These are phyloP conservation scores for Motacilla alba DNA, from an alignment of 2,113 vertebrate species.

Conservation along the genomic window DNA sequence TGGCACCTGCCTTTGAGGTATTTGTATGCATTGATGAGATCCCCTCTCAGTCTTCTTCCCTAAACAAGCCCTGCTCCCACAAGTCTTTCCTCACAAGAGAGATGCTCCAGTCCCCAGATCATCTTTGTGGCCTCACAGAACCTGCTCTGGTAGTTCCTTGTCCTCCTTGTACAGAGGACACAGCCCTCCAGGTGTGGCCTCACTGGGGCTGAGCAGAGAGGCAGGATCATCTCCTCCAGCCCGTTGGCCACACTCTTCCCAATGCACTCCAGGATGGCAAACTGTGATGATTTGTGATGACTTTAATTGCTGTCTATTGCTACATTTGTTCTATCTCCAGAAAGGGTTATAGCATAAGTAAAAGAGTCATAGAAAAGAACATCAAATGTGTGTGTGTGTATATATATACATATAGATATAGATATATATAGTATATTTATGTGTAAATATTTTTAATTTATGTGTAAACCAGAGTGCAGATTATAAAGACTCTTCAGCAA, in stretches of 20 bases:
- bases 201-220: not conserved
- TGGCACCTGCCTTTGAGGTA: too few species aligned
- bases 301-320: not conserved
- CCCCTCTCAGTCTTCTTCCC: too few species aligned
- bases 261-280: not conserved
- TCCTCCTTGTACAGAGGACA: not conserved
- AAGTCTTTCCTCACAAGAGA: not conserved
- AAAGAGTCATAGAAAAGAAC: not conserved
- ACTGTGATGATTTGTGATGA: not conserved
- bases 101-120: not conserved
- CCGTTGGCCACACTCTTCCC: not conserved
- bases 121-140: not conserved
- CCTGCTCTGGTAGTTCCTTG: not conserved
- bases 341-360: not conserved
- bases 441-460: not conserved
- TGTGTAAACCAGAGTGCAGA: not conserved
- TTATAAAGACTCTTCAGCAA: not conserved
- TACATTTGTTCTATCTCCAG: not conserved
- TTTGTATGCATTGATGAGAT: too few species aligned
- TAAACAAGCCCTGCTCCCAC: not conserved
- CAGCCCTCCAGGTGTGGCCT: not conserved
- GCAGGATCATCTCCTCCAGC: not conserved
- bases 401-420: not conserved
- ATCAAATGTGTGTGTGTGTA: not conserved
- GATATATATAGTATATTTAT: not conserved